Base-by-base conservation (phyloP, 2,113 vertebrate species). In the Oceanites oceanicus region DNA sequence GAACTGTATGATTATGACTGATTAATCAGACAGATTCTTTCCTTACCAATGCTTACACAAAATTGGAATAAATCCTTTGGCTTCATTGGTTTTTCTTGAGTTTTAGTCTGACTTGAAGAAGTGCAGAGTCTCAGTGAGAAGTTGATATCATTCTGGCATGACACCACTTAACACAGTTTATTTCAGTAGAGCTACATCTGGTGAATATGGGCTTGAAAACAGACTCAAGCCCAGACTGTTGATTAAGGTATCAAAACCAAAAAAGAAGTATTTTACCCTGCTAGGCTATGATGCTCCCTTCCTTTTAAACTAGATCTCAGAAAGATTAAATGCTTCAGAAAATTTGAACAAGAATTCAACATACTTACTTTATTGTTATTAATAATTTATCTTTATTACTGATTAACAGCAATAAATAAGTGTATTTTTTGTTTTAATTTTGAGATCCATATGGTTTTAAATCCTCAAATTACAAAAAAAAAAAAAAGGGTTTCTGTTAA, bases 201-300 rank as follows among this genome's bases (percentile, higher is more conserved):
- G 53, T 84, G 47, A 88, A 34, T 29, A 52, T 19, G 45, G 12
- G 40, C 13, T 61, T 71, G 34, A 84, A 56, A 89, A 36, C 8
- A 71, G 58, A 73, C 23, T 78, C 50, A 68, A 87, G 10, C 21
- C 38, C 66, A 77, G 55, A 73, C 12, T 95, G 73, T n/a, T 92
- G 94, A 95, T 95, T 93, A 93, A 73, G 32, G 62, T 82, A 94
- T 91, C 80, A 53, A 86, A 94, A 84, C 45, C 71, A 76, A 83
- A 96, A 89, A 86, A 59, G 23, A 78, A 19, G 17, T 42, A 1
- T 49, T 71, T 86, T 80, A 38, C 61, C 26, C 45, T 72, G 22
- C 13, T 40, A 76, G 30, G 42, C 58, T 93, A 44, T 49, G 66
- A 95, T 90, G 38, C 13, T 95, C 73, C 73, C 52, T 96, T 96